Evolutionary conservation across 1,140 invertebrate species (phyloP).

Genomic region (Drosophila takahashii): DNA sequence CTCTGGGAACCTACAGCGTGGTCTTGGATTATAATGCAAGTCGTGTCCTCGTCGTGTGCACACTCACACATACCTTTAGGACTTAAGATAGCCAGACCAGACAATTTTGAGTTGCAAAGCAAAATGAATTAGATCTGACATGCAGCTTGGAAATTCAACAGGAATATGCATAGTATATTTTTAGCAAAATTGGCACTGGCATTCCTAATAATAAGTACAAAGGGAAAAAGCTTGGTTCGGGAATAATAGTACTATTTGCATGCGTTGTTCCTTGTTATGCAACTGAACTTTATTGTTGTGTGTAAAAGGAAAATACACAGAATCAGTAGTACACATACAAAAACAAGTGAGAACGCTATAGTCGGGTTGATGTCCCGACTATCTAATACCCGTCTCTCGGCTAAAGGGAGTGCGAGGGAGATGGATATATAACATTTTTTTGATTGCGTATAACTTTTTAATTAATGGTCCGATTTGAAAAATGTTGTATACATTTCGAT

Average conservation of each 20-base stretch:
- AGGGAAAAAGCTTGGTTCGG: background rate
- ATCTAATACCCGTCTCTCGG: no score
- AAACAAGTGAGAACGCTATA: no score
- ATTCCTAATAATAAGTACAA: background rate
- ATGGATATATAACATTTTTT: no score
- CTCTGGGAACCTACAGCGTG: conserved; percentile 11
- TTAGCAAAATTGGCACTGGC: background rate
- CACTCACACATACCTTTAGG: conserved; percentile 11
- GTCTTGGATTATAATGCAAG: conserved; percentile 66
- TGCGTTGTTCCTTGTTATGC: no score
- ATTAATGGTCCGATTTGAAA: no score
- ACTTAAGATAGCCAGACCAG: conserved; percentile 32
- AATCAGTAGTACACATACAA: no score
- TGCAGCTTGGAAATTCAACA: conserved; percentile 3
- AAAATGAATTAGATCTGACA: conserved; percentile 12
- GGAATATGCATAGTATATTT: background rate
- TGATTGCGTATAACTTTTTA: no score
- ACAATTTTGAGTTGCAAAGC: conserved; percentile 43
- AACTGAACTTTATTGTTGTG: background rate
- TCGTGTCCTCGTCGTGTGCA: conserved; percentile 47
- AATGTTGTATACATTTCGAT: no score
- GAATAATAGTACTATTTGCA: background rate
- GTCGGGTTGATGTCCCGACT: no score
- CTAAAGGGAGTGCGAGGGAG: no score
- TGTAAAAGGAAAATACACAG: no score